phyloP scores from a whole-genome alignment of 2,888 invertebrate species.

The Thera britannica region DNA sequence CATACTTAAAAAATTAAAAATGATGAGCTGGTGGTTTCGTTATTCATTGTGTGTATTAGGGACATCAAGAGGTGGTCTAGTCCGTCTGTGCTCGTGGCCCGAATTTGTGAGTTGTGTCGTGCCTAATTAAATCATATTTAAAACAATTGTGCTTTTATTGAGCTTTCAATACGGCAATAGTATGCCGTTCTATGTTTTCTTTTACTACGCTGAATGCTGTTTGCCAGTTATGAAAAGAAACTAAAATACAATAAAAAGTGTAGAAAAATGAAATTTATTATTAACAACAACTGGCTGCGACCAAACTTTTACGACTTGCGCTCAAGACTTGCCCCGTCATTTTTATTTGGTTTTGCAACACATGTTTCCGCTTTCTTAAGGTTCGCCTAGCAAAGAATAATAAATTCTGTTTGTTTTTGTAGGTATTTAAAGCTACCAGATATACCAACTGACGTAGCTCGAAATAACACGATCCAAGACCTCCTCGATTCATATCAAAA shows the following conservation, averaged over 20 bases:
- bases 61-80: no score
- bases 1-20: no score
- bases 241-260: constrained; percentile 13
- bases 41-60: no score
- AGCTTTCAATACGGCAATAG: no score
- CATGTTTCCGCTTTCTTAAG: constrained; percentile 14
- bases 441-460: constrained; percentile 89
- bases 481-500: constrained; percentile 89
- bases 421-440: constrained; percentile 86
- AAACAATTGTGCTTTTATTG: no score
- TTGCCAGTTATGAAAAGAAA: background rate
- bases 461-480: constrained; percentile 89
- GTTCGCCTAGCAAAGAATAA: constrained; percentile 9
- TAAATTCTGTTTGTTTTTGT: constrained; percentile 31
- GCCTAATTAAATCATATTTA: no score
- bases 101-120: no score
- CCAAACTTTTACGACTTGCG: constrained; percentile 28
- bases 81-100: no score
- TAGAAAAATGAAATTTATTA: constrained; percentile 20
- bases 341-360: constrained; percentile 27
- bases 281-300: constrained; percentile 18
- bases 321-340: constrained; percentile 20
- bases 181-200: no score
- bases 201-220: background rate
- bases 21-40: no score